Conservation (phyloP, 2,888 invertebrate species). For the Baccha elongata region DNA sequence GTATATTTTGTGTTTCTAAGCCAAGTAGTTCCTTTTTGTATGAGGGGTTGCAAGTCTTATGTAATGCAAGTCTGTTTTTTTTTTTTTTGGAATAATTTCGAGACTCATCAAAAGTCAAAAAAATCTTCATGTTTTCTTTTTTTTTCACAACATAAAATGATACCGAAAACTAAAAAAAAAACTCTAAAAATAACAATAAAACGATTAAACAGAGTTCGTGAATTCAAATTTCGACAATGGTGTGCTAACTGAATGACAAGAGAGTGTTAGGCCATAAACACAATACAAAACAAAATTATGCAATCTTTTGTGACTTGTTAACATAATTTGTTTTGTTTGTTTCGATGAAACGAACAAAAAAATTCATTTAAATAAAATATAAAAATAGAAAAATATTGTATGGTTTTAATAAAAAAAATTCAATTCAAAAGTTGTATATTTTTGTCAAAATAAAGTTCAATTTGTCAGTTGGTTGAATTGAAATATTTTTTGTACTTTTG, state of each 20-base stretch:
- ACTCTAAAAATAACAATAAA: slow-evolving; percentile 39
- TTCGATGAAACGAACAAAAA: background rate
- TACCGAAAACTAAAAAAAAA: background rate
- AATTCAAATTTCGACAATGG: slow-evolving; percentile 27
- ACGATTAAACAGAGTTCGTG: slow-evolving; percentile 39
- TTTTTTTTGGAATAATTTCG: background rate
- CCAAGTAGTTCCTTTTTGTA: background rate
- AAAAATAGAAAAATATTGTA: slow-evolving; percentile 7
- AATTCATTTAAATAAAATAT: slow-evolving; percentile 6
- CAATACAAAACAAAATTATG: slow-evolving; percentile 47
- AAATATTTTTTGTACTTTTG: background rate
- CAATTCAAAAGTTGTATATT: no score
- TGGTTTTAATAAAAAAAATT: no score
- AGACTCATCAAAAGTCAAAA: slow-evolving; percentile 21
- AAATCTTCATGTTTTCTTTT: slow-evolving; percentile 13
- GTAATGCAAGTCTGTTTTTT: slow-evolving; percentile 39
- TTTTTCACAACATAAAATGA: slow-evolving; percentile 4
- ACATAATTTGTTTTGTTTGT: slow-evolving; percentile 40
- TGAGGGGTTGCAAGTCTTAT: background rate
- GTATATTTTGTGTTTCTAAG: slow-evolving; percentile 24
- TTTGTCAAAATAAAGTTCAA: background rate
- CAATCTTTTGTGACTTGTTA: slow-evolving; percentile 44
- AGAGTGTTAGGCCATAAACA: slow-evolving; percentile 37
- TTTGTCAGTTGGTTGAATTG: background rate
- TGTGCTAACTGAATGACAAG: slow-evolving; percentile 38